Evolutionary conservation across 2,113 vertebrate species (phyloP), one percentile per base, ranked within the genome.

Genomic region (Ursus arctos): DNA sequence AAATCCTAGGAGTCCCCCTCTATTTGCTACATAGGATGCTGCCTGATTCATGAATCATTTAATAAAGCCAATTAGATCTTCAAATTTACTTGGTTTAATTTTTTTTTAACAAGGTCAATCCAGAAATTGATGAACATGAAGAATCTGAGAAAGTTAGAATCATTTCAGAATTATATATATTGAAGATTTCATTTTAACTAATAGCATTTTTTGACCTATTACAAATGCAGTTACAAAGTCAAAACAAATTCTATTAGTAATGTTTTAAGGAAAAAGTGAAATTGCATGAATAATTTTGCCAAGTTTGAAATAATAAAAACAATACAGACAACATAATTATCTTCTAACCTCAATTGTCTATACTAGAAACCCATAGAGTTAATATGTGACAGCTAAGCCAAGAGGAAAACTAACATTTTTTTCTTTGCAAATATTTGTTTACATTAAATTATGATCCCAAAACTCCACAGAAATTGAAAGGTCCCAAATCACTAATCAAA

Each of bases 261-360:
- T 33, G 4, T 33, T 87, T 59, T 59, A 83, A 69, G 5, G 26
- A 72, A 76, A 92, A 82, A 3, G 31, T 31, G 4, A 53, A 43
- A 90, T 77, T 87, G 2, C 24, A 5, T 85, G 22, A 92, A 71
- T 82, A 63, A 49, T 49, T 88, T 90, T 82, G 33, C 21, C 6
- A 77, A 71, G 5, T 81, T n/a, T 65, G 10, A 81, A 77, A 95
- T 65, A 88, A 83, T 51, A 14, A 86, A 93, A 91, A 47, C 33
- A 85, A 10, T 67, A 59, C 8, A 63, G 31, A 94, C 40, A 89
- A 61, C 13, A 88, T 81, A 94, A 61, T 92, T 43, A 91, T 87
- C 13, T 93, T 87, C 67, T 83, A 77, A 96, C 47, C 55, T 81
- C 28, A 94, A 63, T 77, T 97, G 33, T 90, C 61, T 65, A 72